Conservation (phyloP, 2,797 vertebrate species). For the Sebastes itinus region DNA sequence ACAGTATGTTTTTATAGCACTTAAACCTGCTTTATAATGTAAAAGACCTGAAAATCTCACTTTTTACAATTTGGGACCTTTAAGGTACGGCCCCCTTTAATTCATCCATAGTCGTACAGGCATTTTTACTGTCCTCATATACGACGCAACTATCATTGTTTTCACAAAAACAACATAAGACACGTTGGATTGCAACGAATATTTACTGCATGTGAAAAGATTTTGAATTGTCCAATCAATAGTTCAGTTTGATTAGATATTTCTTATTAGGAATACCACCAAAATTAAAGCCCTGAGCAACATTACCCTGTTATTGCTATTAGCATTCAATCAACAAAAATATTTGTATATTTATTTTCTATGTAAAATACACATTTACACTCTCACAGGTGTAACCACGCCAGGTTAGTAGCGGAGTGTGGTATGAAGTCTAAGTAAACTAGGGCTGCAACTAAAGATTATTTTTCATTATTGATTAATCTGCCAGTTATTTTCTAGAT, state of each 20-base stretch:
- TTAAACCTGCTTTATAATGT: no score
- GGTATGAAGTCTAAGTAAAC: no score
- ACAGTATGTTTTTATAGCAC: no score
- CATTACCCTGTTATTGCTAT: background rate
- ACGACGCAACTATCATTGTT: accelerated
- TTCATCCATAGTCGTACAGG: background rate
- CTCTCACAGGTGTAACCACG: background rate
- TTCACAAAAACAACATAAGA: background rate
- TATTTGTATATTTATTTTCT: background rate
- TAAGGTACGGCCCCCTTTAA: background rate
- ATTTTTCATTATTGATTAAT: no score
- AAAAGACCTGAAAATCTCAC: no score
- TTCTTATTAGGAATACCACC: background rate
- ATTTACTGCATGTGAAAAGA: accelerated
- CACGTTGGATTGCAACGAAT: background rate
- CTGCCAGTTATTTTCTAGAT: no score
- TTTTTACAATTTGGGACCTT: no score
- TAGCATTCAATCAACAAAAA: background rate
- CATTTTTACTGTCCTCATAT: background rate
- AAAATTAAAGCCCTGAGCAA: background rate
- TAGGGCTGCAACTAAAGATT: no score
- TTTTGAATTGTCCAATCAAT: background rate
- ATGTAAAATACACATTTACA: background rate
- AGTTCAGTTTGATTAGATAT: background rate
- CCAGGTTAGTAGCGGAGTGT: background rate